A percentile compares a stretch with the other conserved stretches of the same genome.
These are phyloP conservation scores for Gadopsis marmoratus DNA, from an alignment of 2,797 vertebrate species.

Conservation along the genomic window DNA sequence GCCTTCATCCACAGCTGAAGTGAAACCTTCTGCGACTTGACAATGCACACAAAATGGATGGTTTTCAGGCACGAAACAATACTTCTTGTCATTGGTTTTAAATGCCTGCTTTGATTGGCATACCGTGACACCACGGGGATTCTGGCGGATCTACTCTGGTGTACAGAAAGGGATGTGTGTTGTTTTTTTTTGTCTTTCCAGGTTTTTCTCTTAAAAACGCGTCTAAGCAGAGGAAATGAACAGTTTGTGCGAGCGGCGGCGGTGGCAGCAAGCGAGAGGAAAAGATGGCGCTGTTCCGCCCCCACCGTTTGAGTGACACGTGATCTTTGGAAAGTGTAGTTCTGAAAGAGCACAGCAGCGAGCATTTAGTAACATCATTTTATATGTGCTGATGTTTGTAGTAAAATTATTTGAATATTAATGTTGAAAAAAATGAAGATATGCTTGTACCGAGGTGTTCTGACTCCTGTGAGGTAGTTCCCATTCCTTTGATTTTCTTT, in stretches of 20 bases:
- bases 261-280: background rate
- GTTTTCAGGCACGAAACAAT: background rate
- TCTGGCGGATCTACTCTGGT: background rate
- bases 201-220: background rate
- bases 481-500: conserved; percentile 20
- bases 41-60: background rate
- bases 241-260: background rate
- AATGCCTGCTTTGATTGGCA: background rate
- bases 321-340: background rate
- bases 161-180: background rate
- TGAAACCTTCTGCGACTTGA: background rate
- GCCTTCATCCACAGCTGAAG: conserved; percentile 2
- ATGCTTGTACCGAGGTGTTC: conserved; percentile 42
- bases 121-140: background rate
- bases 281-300: background rate
- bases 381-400: background rate
- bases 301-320: background rate
- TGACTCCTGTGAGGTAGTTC: conserved; percentile 33
- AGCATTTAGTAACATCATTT: background rate
- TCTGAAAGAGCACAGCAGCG: background rate
- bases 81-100: background rate
- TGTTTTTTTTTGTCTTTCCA: background rate
- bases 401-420: conserved; percentile 4
- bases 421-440: conserved; percentile 44
- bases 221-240: background rate